Conservation (phyloP, 2,797 vertebrate genomes). For the Sphenodon punctatus region DNA sequence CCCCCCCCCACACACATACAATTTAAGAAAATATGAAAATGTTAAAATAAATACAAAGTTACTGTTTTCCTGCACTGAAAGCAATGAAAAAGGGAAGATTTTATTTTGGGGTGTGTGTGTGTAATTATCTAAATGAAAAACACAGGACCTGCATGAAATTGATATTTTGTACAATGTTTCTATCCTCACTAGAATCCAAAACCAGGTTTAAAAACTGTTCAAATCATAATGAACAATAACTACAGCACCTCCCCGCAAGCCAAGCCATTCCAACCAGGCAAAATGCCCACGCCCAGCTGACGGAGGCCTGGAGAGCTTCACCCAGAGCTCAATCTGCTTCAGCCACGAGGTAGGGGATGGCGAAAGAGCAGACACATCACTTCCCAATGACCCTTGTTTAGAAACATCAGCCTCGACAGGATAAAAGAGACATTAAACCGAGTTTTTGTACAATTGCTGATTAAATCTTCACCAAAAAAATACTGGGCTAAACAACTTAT, state of each 20-base stretch:
- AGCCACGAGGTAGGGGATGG: not conserved
- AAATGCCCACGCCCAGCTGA: no score
- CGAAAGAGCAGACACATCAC: no score
- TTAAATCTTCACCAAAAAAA: not conserved
- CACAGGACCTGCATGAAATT: not conserved
- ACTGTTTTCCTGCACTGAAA: constrained; percentile 5
- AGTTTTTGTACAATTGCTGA: not conserved
- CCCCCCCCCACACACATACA: constrained; percentile 13
- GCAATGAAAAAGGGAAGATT: not conserved
- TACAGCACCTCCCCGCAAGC: no score
- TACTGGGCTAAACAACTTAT: no score
- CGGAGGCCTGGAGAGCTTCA: not conserved
- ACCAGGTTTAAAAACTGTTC: not conserved
- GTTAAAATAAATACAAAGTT: constrained; percentile 27
- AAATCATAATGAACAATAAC: not conserved
- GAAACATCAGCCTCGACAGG: not conserved
- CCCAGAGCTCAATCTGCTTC: not conserved
- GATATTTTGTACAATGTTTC: not conserved
- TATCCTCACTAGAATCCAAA: not conserved
- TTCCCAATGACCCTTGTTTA: not conserved
- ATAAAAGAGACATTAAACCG: not conserved
- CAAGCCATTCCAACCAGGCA: no score
- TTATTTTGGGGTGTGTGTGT: not conserved
- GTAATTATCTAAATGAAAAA: constrained; percentile 22
- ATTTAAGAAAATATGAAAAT: constrained; percentile 43